Base-by-base conservation (phyloP, 2,113 vertebrate species). In the Pteropus alecto region DNA sequence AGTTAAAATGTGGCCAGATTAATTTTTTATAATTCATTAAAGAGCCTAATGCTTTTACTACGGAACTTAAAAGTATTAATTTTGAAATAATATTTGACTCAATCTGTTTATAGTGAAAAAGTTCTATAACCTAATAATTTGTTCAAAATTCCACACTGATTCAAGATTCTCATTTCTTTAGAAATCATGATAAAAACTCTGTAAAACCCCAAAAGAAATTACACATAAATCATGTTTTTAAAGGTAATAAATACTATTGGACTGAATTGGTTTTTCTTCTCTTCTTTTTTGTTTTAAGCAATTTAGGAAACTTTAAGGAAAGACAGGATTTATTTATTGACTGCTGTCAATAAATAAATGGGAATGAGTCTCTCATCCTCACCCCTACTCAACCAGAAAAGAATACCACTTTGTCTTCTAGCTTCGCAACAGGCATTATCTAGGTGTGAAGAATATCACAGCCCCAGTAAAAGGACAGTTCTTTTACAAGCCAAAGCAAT, bases 21-120 rank as follows among this genome's bases (percentile, higher is more conserved):
- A 68, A 54, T 54, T 38, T 76, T 60, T 60, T 26, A 51, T 82
- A 90, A 77, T 46, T 65, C 24, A 68, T 63, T 82, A 71, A 48
- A 54, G 33, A 90, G 63, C 19, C 65, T 60, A 81, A 35, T 86
- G 33, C 13, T 89, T 85, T 61, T 76, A 70, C 43, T 63, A 56
- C 19, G 61, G 48, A 87, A 93, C 43, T 82, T 54, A 78, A 86
- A 90, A 83, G 35, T 86, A 68, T 54, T 68, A 91, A 87, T 65
- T 48, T 60, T 73, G 48, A 95, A 93, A 81, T 86, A 90, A 73
- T 43, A 67, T n/a, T 60, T 58, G 19, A 93, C 48, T 79, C 24
- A 56, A 28, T 90, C 61, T 88, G 41, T 78, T 93, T 79, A 90
- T 28, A 83, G 41, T 67, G 33, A 88, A 94, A 67, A 83, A 85